Percentiles rank a stretch among this genome's conserved stretches.
These are phyloP conservation scores for Parazoanthus swiftii DNA, from an alignment of 92 coral and sea anemone species.

Conservation along the genomic window DNA sequence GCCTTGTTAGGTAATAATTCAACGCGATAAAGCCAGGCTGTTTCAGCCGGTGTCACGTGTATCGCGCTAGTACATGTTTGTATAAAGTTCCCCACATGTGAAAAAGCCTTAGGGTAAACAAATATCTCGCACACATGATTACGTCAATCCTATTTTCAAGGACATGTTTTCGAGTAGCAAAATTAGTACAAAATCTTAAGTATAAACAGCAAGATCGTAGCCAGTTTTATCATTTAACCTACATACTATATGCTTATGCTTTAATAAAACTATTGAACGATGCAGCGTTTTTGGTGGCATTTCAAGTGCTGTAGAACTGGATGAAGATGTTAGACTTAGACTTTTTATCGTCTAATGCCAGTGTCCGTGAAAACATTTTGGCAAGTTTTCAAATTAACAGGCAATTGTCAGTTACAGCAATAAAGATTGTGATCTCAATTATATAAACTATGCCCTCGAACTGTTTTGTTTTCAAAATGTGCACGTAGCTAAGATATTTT, in stretches of 20 bases:
- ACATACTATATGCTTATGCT: too few relatives aligned
- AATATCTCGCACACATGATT: background rate
- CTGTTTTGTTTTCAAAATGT: too few relatives aligned
- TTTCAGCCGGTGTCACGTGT: too few relatives aligned
- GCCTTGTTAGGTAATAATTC: too few relatives aligned
- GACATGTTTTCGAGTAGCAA: background rate
- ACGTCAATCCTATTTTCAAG: conserved; percentile 1
- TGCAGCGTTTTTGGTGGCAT: background rate
- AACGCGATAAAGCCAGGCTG: too few relatives aligned
- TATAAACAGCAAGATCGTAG: too few relatives aligned
- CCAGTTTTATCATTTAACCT: background rate
- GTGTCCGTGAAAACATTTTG: background rate
- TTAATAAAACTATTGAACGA: background rate
- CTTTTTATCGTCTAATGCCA: too few relatives aligned
- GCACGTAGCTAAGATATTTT: background rate
- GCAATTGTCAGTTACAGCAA: background rate
- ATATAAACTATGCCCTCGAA: background rate
- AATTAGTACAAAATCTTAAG: background rate
- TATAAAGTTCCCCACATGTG: background rate
- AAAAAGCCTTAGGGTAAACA: background rate
- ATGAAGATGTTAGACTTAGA: background rate
- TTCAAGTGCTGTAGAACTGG: background rate
- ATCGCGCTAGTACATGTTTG: background rate
- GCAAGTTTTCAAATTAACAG: conserved; percentile 12
- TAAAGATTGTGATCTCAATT: background rate